phyloP scores from a whole-genome alignment of 2,888 invertebrate species.

The Andrena camellia region DNA sequence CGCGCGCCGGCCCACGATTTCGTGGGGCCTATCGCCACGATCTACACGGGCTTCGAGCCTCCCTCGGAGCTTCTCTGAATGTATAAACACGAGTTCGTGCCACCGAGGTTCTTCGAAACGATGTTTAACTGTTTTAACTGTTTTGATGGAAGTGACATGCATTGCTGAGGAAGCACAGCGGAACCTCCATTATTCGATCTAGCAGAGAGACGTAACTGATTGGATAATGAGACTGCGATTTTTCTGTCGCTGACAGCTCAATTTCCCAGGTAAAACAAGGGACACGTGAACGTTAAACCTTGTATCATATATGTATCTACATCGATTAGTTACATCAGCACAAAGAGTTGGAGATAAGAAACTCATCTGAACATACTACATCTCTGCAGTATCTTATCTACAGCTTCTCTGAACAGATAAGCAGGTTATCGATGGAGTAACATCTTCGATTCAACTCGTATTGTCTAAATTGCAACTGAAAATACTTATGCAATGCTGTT shows the following conservation, averaged over 20 bases:
- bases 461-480: neutral
- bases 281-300: too few relatives aligned
- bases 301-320: neutral
- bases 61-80: slow-evolving; percentile 47
- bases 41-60: slow-evolving; percentile 57
- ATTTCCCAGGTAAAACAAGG: neutral
- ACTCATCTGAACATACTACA: neutral
- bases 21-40: slow-evolving; percentile 68
- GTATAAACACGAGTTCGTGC: slow-evolving; percentile 44
- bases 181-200: neutral
- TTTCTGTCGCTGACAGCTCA: too few relatives aligned
- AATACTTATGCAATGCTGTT: neutral
- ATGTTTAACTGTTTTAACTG: neutral
- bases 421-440: neutral
- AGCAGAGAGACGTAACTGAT: neutral
- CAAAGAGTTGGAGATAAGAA: neutral
- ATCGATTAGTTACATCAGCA: neutral
- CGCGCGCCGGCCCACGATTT: slow-evolving; percentile 74
- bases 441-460: neutral
- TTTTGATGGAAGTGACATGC: slow-evolving; percentile 5
- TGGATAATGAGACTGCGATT: too few relatives aligned
- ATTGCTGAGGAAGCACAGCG: neutral
- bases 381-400: neutral
- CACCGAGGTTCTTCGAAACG: slow-evolving; percentile 29
- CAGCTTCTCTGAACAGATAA: neutral